phyloP scores from a whole-genome alignment of 2,888 invertebrate genomes.

The Agrotis puta region DNA sequence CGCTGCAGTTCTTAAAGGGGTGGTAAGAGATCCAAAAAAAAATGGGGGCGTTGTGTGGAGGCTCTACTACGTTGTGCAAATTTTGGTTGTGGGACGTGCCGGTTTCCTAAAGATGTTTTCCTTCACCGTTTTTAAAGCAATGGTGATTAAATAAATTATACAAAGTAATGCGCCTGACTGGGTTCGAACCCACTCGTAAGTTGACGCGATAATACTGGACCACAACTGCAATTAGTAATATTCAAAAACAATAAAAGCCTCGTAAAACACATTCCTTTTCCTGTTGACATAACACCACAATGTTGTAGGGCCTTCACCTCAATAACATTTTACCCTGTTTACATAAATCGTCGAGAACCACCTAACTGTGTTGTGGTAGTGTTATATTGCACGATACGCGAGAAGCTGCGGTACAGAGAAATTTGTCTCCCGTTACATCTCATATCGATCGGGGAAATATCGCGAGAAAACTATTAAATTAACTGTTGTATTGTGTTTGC shows the following conservation, averaged over 20 bases:
- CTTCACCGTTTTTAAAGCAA: too few species aligned
- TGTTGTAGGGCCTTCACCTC: slow-evolving; percentile 17
- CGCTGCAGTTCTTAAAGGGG: too few species aligned
- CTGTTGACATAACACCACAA: slow-evolving; percentile 3
- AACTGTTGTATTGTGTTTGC: neutral
- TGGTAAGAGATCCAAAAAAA: too few species aligned
- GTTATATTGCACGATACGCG: slow-evolving; percentile 56
- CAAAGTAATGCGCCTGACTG: too few species aligned
- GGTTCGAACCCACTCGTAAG: too few species aligned
- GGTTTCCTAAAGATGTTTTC: too few species aligned
- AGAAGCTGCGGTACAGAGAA: slow-evolving; percentile 65
- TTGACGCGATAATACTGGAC: too few species aligned
- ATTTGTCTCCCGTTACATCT: slow-evolving; percentile 53
- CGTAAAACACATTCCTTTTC: slow-evolving; percentile 2
- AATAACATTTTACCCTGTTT: slow-evolving; percentile 19
- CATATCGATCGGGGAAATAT: slow-evolving; percentile 44
- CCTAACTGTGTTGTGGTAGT: slow-evolving; percentile 30
- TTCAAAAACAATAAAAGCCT: neutral
- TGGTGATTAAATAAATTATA: too few species aligned
- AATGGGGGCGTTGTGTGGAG: too few species aligned
- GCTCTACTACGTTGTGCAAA: too few species aligned
- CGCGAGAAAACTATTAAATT: slow-evolving; percentile 48
- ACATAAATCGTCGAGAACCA: slow-evolving; percentile 45
- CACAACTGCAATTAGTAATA: too few species aligned
- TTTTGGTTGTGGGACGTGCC: too few species aligned